Evolutionary conservation across 2,113 vertebrate species (phyloP).

Genomic region (Pseudolaguvia tuberculata): DNA sequence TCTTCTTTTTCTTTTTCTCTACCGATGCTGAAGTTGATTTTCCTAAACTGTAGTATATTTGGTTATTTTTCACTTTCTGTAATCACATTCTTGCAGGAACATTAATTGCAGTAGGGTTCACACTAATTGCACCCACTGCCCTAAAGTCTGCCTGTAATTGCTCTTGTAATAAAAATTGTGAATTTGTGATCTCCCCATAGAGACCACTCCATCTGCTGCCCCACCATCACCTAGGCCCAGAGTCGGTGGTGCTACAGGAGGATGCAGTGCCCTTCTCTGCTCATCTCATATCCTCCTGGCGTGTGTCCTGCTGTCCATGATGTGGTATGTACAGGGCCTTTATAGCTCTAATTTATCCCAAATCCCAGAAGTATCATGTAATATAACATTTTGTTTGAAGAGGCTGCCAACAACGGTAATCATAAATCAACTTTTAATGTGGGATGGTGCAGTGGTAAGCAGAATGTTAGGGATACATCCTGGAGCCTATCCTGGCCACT

Average conservation of each 20-base stretch:
- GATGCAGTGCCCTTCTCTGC: conserved; percentile 41
- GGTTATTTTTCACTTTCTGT: conserved; percentile 16
- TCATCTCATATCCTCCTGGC: conserved; percentile 49
- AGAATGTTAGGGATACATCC: not conserved
- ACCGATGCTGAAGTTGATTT: not conserved
- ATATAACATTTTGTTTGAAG: not conserved
- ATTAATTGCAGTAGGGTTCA: conserved; percentile 12
- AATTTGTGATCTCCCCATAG: conserved; percentile 30
- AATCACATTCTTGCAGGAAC: conserved; percentile 7
- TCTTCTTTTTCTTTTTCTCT: conserved; percentile 12
- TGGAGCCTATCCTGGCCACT: not conserved
- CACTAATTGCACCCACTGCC: not conserved
- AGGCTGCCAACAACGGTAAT: not conserved
- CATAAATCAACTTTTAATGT: not conserved
- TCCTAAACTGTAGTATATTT: not conserved
- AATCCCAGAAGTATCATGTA: not conserved
- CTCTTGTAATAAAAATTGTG: conserved; percentile 1
- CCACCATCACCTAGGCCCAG: conserved; percentile 51
- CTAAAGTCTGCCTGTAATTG: conserved; percentile 15
- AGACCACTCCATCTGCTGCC: conserved; percentile 51
- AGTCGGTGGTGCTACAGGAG: conserved; percentile 33
- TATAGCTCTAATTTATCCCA: not conserved
- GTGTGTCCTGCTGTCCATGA: conserved; percentile 51
- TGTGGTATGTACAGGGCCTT: conserved; percentile 50
- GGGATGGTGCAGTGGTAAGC: not conserved